Percentiles rank a stretch among this genome's conserved stretches.
Conservation (phyloP, 1,140 invertebrate genomes). For the Zaprionus africanus region DNA sequence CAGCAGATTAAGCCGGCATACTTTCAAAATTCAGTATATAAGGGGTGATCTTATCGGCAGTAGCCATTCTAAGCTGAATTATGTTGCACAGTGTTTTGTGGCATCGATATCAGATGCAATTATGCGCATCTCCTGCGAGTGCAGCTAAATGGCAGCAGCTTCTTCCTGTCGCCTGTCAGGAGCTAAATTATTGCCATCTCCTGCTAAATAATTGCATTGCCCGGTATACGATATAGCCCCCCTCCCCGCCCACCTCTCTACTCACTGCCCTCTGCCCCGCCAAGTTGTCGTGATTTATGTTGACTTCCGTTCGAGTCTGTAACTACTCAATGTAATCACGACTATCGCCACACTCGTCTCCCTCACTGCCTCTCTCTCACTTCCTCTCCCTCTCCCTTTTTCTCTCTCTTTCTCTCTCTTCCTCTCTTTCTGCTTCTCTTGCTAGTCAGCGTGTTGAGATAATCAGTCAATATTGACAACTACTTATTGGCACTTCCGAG, state of each 20-base stretch:
- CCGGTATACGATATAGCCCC: constrained; percentile 9
- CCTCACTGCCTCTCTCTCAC: not conserved
- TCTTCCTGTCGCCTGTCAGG: constrained; percentile 48
- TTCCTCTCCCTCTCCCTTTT: constrained; percentile 5
- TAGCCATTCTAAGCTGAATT: not conserved
- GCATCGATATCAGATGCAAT: constrained; percentile 67
- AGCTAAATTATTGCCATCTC: constrained; percentile 64
- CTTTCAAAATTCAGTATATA: not conserved
- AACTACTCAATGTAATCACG: constrained; percentile 70
- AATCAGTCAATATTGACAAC: constrained; percentile 84
- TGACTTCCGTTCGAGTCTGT: constrained; percentile 67
- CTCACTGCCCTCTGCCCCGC: constrained; percentile 17
- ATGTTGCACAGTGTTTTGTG: constrained; percentile 13
- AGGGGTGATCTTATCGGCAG: not conserved
- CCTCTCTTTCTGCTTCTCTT: not conserved
- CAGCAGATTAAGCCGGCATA: not conserved
- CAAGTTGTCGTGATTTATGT: constrained; percentile 68
- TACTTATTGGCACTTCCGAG: constrained; percentile 84
- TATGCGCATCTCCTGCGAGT: constrained; percentile 73
- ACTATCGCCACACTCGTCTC: constrained; percentile 26
- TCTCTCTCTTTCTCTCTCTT: not conserved
- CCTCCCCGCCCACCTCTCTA: too few species aligned
- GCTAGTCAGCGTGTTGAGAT: constrained; percentile 67
- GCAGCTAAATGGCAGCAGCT: constrained; percentile 76
- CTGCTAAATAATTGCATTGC: constrained; percentile 67